Base-by-base conservation (phyloP, 2,797 vertebrate species). In the Premnoplex brunnescens region DNA sequence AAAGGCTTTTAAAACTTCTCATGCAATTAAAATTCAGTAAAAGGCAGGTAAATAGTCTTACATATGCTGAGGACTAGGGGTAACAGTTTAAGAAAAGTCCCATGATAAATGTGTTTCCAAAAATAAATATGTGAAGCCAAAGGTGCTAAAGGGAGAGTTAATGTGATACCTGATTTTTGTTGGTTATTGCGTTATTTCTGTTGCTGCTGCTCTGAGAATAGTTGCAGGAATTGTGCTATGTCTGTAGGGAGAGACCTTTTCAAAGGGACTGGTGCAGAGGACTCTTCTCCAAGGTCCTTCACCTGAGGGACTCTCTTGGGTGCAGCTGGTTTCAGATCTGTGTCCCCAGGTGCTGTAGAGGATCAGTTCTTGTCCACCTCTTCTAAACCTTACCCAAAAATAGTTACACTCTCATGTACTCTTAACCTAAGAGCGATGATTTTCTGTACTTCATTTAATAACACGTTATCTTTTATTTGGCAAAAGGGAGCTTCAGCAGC, bases 1-100 rank as follows among this genome's bases (percentile, higher is more conserved):
- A 52, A 54, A 34, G 4, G 17, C 58, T 73, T 74, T 86, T 73
- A 93, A 92, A 92, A 84, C 59, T 71, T 91, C 63, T 91, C 69
- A 63, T 93, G 60, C 66, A 89, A 78, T 95, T 92, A 90, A 91
- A 96, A 84, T 56, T 55, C 89, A 93, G 34, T 90, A 82, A 95
- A 93, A 92, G 37, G 63, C 24, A 84, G 82, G 48, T 88, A 88
- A 93, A 89, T 75, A 88, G 34, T 37, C 44, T 46, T 56, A 85
- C 55, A 66, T 76, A 24, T 67, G 69, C 66, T 51, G 51, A 73
- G 55, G 27, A 30, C 43, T 39, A 67, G 32, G 37, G 54, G 66
- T 72, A 75, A 81, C 30, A 71, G 41, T 76, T 91, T 91, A 86
- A 87, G 90, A 91, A 85, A 85, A 83, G 17, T 59, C 54, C 20